These are phyloP conservation scores for Trichonephila inaurata DNA, from an alignment of 1,140 invertebrate genomes.

Conservation along the genomic window DNA sequence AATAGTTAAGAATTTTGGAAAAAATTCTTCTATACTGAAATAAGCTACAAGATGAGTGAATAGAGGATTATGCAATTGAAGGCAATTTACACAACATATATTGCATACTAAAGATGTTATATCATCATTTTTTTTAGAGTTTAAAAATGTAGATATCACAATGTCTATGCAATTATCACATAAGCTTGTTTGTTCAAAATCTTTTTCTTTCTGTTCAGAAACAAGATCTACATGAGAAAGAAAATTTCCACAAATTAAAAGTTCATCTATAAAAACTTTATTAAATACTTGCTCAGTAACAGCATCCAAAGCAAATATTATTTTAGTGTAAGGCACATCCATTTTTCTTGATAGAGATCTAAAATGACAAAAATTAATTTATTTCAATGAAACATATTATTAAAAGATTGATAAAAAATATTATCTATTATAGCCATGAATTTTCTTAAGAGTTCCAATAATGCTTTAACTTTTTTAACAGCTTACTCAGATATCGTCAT, in stretches of 20 bases:
- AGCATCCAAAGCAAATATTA: not conserved
- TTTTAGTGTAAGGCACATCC: not conserved
- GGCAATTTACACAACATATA: not conserved
- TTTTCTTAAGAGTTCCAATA: no score
- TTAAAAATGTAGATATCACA: slow-evolving; percentile 1
- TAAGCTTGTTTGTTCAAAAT: not conserved
- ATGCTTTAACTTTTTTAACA: no score
- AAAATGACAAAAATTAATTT: not conserved
- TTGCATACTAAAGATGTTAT: not conserved
- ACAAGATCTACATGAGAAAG: not conserved
- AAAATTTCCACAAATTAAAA: not conserved
- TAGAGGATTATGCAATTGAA: not conserved
- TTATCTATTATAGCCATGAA: no score
- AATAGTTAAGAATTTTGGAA: not conserved
- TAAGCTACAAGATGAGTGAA: not conserved
- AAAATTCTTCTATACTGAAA: slow-evolving; percentile 1
- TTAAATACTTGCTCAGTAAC: not conserved
- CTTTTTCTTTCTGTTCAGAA: not conserved
- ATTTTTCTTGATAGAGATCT: not conserved
- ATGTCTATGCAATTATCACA: not conserved
- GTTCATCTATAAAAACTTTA: not conserved
- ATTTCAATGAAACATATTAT: no score
- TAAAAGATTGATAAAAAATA: no score
- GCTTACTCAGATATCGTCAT: no score
- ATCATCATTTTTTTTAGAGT: not conserved